Percentiles rank a stretch among this genome's conserved stretches.
phyloP scores from a whole-genome alignment of 2,888 invertebrate species.

The Acanthoscelides obtectus region DNA sequence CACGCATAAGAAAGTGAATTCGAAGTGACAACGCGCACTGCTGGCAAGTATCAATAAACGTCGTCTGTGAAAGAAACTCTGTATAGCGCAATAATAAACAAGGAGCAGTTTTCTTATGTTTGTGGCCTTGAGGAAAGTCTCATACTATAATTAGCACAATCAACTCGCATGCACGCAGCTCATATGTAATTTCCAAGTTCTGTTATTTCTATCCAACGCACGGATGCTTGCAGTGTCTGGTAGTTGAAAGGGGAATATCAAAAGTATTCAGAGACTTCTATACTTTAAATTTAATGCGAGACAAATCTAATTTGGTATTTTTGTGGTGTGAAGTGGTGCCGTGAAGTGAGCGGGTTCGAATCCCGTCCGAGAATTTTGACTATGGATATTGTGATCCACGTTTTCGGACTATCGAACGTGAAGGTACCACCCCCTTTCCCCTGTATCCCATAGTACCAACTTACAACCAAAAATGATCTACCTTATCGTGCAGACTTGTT shows the following conservation, averaged over 20 bases:
- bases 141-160: conserved; percentile 40
- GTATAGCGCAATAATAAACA: conserved; percentile 1
- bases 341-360: no score
- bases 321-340: no score
- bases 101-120: conserved; percentile 14
- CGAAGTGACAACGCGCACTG: neutral
- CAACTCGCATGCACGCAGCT: conserved; percentile 32
- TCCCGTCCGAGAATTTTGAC: no score
- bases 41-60: neutral
- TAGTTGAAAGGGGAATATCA: neutral
- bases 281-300: no score
- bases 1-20: neutral
- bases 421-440: no score
- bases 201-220: neutral
- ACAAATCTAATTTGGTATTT: no score
- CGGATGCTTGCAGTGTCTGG: neutral
- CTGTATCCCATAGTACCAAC: no score
- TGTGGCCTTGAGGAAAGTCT: conserved; percentile 34
- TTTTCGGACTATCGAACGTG: no score
- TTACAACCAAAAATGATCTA: no score
- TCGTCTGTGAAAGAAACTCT: neutral
- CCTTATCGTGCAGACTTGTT: no score
- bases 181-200: conserved; percentile 11
- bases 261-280: neutral
- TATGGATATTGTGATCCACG: no score